phyloP scores from a whole-genome alignment of 2,888 invertebrate genomes.

The Polylopha cassiicola region DNA sequence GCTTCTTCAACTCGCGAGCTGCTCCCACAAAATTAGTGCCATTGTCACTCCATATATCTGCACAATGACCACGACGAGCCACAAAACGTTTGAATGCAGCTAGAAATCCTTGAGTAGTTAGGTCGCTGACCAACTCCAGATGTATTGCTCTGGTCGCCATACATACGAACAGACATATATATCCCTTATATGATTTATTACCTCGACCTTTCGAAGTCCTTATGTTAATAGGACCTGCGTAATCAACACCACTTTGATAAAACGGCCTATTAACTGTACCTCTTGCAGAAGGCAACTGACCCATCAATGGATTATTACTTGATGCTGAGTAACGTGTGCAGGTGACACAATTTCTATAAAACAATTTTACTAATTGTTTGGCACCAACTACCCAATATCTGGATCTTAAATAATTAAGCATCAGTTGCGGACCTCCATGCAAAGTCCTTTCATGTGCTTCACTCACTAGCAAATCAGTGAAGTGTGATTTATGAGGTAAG shows the following conservation, averaged over 20 bases:
- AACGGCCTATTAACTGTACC: not conserved
- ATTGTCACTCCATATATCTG: slow-evolving; percentile 22
- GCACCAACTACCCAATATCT: slow-evolving; percentile 8
- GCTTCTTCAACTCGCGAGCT: slow-evolving; percentile 3
- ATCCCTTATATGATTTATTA: slow-evolving; percentile 3
- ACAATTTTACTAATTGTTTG: not conserved
- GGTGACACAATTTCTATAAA: not conserved
- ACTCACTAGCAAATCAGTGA: slow-evolving; percentile 3
- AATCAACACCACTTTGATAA: slow-evolving; percentile 4
- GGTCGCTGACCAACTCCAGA: not conserved
- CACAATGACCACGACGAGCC: slow-evolving; percentile 20
- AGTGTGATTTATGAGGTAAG: slow-evolving; percentile 1
- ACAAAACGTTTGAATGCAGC: slow-evolving; percentile 18
- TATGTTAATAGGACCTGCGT: not conserved
- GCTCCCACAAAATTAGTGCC: slow-evolving; percentile 7
- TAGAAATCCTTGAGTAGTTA: slow-evolving; percentile 28
- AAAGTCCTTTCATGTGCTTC: slow-evolving; percentile 6
- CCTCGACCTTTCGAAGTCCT: slow-evolving; percentile 1
- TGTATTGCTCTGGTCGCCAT: not conserved
- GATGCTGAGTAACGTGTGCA: not conserved
- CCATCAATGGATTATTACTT: slow-evolving; percentile 3
- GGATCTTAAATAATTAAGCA: slow-evolving; percentile 1
- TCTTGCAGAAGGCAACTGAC: slow-evolving; percentile 3
- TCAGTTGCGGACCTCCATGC: slow-evolving; percentile 10
- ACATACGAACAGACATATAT: too few species aligned